Evolutionary conservation across 2,113 vertebrate species (phyloP).

Genomic region (Strigops habroptila): DNA sequence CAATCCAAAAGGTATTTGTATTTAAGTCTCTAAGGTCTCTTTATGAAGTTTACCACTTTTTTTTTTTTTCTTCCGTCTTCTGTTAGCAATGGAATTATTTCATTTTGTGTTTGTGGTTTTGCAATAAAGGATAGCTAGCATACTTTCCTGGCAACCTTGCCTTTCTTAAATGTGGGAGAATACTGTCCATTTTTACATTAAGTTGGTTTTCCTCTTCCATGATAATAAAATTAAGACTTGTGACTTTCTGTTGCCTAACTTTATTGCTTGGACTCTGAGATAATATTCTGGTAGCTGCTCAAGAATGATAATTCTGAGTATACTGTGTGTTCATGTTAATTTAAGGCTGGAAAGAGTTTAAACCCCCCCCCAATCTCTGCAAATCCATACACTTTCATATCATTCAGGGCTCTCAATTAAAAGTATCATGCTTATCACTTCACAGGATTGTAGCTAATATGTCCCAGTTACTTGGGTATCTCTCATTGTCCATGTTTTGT

Average conservation of each 20-base stretch:
- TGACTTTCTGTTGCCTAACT: background rate
- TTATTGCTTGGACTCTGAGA: background rate
- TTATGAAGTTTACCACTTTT: background rate
- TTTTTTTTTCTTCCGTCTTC: background rate
- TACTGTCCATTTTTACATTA: background rate
- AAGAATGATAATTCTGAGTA: background rate
- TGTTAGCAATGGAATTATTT: background rate
- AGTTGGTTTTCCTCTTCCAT: background rate
- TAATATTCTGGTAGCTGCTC: background rate
- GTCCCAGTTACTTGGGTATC: background rate
- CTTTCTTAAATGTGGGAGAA: background rate
- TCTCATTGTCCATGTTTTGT: background rate
- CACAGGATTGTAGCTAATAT: background rate
- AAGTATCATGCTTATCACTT: background rate
- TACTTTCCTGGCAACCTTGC: background rate
- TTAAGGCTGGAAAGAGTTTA: background rate
- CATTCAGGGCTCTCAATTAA: background rate
- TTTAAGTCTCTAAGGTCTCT: background rate
- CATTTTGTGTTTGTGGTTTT: background rate
- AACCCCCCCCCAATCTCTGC: background rate
- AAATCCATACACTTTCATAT: background rate
- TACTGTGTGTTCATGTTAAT: background rate
- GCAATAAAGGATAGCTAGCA: background rate
- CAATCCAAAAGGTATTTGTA: background rate
- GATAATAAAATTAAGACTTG: background rate